These are phyloP conservation scores for Heloderma charlesbogerti DNA, from an alignment of 2,113 vertebrate genomes.

Conservation along the genomic window DNA sequence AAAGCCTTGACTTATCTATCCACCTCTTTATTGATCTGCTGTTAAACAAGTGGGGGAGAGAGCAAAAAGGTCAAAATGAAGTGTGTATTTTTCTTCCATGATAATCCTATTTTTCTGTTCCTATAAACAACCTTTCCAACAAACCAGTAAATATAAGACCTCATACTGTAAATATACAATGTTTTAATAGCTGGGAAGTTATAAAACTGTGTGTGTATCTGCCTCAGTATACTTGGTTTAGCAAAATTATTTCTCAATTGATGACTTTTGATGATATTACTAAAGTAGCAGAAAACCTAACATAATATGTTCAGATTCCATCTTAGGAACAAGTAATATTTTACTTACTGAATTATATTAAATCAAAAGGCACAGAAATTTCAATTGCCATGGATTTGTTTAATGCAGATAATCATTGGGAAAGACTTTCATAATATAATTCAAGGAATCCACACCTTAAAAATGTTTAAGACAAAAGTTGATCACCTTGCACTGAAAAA, in stretches of 20 bases:
- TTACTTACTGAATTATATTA: background rate
- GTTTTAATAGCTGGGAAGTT: conserved; percentile 25
- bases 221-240: conserved; percentile 9
- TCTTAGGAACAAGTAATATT: conserved; percentile 18
- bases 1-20: conserved; percentile 4
- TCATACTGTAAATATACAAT: conserved; percentile 34
- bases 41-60: background rate
- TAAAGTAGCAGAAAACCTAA: background rate
- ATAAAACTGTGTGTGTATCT: conserved; percentile 27
- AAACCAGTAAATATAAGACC: background rate
- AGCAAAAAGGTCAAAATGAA: background rate
- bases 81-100: background rate
- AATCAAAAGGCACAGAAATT: no score
- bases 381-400: no score
- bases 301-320: conserved; percentile 9
- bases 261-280: conserved; percentile 17
- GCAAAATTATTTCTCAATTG: conserved; percentile 42
- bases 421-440: no score
- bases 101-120: conserved; percentile 26
- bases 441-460: background rate
- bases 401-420: no score
- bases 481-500: background rate
- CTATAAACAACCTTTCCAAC: conserved; percentile 33
- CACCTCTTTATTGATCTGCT: background rate
- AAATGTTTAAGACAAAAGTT: background rate